These are phyloP conservation scores for Dolichoris vasculosae DNA, from an alignment of 1,140 invertebrate species.

Conservation along the genomic window DNA sequence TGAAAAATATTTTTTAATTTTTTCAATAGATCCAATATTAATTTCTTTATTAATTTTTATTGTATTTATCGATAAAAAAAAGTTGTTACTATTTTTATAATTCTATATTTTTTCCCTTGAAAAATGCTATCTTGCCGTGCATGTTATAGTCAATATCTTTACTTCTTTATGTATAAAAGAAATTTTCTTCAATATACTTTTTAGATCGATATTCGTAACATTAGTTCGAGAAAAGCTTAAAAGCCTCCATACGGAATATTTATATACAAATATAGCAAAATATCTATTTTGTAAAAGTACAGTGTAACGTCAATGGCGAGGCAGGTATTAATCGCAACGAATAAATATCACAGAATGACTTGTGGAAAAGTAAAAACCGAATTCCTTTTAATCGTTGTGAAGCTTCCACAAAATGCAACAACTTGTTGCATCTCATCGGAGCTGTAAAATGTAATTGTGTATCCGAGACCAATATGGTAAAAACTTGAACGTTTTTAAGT, in stretches of 20 bases:
- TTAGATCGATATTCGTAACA: background rate
- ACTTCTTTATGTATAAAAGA: background rate
- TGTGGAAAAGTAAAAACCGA: background rate
- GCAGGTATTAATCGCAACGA: background rate
- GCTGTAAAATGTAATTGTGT: background rate
- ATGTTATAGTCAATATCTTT: background rate
- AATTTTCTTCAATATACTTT: background rate
- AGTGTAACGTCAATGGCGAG: conserved; percentile 36
- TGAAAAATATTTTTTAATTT: too few relatives aligned
- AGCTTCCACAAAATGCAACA: conserved; percentile 8
- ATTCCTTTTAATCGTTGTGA: background rate
- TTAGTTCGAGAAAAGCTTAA: background rate
- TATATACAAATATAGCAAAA: background rate
- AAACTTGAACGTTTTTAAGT: background rate
- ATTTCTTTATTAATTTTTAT: too few relatives aligned
- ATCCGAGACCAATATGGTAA: background rate
- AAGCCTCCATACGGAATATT: background rate
- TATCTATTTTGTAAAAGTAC: background rate
- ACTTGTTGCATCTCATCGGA: conserved; percentile 34
- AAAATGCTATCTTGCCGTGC: too few relatives aligned
- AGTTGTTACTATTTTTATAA: too few relatives aligned
- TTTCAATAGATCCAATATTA: too few relatives aligned
- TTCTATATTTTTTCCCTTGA: too few relatives aligned
- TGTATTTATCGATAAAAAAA: too few relatives aligned
- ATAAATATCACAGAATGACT: background rate